Conservation (phyloP, 2,113 vertebrate species). For the Paraplagusia blochii region DNA sequence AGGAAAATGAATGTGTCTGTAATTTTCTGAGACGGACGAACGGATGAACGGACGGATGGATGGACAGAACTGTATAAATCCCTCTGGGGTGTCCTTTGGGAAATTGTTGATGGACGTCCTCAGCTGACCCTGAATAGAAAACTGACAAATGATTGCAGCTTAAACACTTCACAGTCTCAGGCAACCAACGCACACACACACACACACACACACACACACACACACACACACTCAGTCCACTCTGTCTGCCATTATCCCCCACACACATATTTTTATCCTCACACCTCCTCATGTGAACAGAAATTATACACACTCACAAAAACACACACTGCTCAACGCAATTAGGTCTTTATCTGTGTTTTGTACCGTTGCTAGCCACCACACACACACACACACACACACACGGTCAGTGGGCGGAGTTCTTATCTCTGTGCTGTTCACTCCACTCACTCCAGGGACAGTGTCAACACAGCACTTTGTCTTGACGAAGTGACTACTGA, state of each 20-base stretch:
- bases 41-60: too few relatives aligned
- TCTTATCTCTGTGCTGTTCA: slow-evolving; percentile 33
- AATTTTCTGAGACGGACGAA: too few relatives aligned
- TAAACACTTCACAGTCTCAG: slow-evolving; percentile 16
- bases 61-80: too few relatives aligned
- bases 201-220: background rate
- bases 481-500: slow-evolving; percentile 54
- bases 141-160: too few relatives aligned
- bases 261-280: slow-evolving; percentile 55
- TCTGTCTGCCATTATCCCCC: slow-evolving; percentile 38
- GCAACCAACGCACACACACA: slow-evolving; percentile 10
- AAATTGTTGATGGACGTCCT: too few relatives aligned
- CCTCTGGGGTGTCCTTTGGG: too few relatives aligned
- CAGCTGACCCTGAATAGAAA: too few relatives aligned
- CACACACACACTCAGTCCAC: slow-evolving; percentile 13
- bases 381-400: slow-evolving; percentile 17
- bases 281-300: slow-evolving; percentile 57
- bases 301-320: slow-evolving; percentile 3
- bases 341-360: slow-evolving; percentile 52
- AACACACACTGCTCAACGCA: slow-evolving; percentile 19
- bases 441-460: slow-evolving; percentile 36
- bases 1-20: too few relatives aligned
- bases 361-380: slow-evolving; percentile 37
- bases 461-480: slow-evolving; percentile 60
- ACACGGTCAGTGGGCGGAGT: slow-evolving; percentile 27